Evolutionary conservation across 92 coral and sea anemone species (phyloP).

Genomic region (Montipora capitata): DNA sequence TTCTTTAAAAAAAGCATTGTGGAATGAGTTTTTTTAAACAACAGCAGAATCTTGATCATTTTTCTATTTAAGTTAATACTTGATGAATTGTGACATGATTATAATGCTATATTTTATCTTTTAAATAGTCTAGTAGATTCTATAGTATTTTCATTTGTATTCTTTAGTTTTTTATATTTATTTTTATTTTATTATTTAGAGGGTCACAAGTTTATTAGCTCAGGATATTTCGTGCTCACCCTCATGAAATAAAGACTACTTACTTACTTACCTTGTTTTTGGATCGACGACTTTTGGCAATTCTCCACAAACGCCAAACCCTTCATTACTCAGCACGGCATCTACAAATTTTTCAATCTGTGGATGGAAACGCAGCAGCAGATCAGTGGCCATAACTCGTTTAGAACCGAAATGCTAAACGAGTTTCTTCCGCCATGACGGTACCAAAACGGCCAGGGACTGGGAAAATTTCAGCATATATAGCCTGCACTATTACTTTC

Average conservation of each 20-base stretch:
- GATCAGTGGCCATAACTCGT: constrained; percentile 81
- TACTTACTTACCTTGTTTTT: constrained; percentile 75
- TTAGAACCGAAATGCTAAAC: neutral
- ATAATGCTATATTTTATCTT: too few relatives aligned
- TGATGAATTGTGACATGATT: too few relatives aligned
- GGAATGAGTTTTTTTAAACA: too few relatives aligned
- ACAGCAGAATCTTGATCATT: too few relatives aligned
- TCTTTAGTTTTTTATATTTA: too few relatives aligned
- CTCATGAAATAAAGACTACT: neutral
- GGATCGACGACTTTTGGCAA: constrained; percentile 77
- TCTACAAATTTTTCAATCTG: constrained; percentile 76
- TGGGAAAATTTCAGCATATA: neutral
- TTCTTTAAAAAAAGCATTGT: too few relatives aligned
- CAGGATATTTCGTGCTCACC: neutral
- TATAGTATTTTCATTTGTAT: too few relatives aligned
- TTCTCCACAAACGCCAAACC: constrained; percentile 82
- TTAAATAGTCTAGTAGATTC: too few relatives aligned
- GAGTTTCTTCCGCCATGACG: constrained; percentile 57
- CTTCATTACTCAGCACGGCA: constrained; percentile 69
- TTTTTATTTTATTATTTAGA: too few relatives aligned
- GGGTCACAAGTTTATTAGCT: too few relatives aligned
- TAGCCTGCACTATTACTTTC: neutral
- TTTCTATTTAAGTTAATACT: too few relatives aligned
- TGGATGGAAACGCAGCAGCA: constrained; percentile 79
- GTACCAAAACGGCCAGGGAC: neutral